These are phyloP conservation scores for Ligdia adustata DNA, from an alignment of 2,888 invertebrate genomes.

Conservation along the genomic window DNA sequence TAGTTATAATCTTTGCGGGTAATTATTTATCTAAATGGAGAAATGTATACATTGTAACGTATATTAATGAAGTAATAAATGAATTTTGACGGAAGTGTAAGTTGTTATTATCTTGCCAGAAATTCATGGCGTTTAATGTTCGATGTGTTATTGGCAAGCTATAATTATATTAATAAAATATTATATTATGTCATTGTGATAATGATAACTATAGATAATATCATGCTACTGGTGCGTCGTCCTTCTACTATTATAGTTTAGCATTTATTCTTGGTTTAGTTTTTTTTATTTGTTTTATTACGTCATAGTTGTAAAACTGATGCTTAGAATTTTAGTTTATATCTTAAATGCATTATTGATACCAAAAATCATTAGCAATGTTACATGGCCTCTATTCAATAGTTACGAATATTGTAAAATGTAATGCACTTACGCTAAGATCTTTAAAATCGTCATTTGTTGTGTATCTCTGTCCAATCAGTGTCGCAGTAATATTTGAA, in stretches of 20 bases:
- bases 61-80: conserved; percentile 57
- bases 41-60: conserved; percentile 73
- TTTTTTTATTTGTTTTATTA: neutral
- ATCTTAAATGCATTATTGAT: conserved; percentile 55
- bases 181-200: conserved; percentile 71
- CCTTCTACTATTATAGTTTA: conserved; percentile 43
- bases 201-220: conserved; percentile 73
- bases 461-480: conserved; percentile 52
- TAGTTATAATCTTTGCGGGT: conserved; percentile 72
- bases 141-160: conserved; percentile 72
- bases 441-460: conserved; percentile 52
- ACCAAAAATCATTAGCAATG: conserved; percentile 63
- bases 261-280: conserved; percentile 25
- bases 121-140: conserved; percentile 70
- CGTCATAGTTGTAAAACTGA: neutral
- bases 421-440: conserved; percentile 63
- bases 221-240: conserved; percentile 67
- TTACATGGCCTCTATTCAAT: conserved; percentile 65
- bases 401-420: conserved; percentile 59
- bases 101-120: conserved; percentile 77
- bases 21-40: conserved; percentile 69
- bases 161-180: conserved; percentile 45
- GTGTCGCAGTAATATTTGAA: conserved; percentile 69
- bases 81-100: conserved; percentile 52
- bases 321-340: conserved; percentile 35